Evolutionary conservation across 2,888 invertebrate genomes (phyloP), one percentile per base, ranked within the genome.

Genomic region (Chironomus riparius): DNA sequence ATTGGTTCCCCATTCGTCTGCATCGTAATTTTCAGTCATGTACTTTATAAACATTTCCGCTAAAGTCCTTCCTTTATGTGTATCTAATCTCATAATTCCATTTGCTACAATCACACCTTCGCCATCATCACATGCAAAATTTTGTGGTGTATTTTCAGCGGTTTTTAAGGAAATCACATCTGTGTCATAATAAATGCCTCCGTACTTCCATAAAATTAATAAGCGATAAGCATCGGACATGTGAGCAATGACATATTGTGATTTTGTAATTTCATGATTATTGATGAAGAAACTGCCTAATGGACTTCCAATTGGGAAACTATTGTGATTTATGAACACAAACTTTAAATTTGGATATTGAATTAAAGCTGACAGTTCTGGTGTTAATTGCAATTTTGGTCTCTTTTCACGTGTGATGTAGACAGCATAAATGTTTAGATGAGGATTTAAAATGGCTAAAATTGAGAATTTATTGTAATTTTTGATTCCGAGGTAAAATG

Each of bases 91-190:
- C 56, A 56, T 56, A 56, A 56, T 56, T 18, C 15, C 56, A 56
- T 56, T 56, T 18, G 56, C n/a, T 7, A 56, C 15, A 7, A 56
- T 15, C 4, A 18, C 56, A 15, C 56, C 56, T 56, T 18, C 56
- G n/a, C 15, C 56, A 56, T 56, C 18, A 15, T 56, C 56, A 15
- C 56, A 56, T 56, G 56, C 56, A 15, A 56, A 56, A 15, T 56
- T 56, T 5, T 56, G 15, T 15, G 56, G 56, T 18, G 18, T 7
- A 15, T 56, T 56, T 15, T 56, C 56, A 7, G 15, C n/a, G n/a
- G 56, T 18, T 7, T 56, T 56, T n/a, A 56, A 18, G n/a, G 56
- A 56, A 56, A 56, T 56, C 15, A 89, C 86, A 79, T 89, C 70
- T 10, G 24, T 22, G 13, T 70, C 70, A 13, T 47, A 18, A 47